Base-by-base conservation (phyloP, 2,113 vertebrate species). In the Ranitomeya variabilis region DNA sequence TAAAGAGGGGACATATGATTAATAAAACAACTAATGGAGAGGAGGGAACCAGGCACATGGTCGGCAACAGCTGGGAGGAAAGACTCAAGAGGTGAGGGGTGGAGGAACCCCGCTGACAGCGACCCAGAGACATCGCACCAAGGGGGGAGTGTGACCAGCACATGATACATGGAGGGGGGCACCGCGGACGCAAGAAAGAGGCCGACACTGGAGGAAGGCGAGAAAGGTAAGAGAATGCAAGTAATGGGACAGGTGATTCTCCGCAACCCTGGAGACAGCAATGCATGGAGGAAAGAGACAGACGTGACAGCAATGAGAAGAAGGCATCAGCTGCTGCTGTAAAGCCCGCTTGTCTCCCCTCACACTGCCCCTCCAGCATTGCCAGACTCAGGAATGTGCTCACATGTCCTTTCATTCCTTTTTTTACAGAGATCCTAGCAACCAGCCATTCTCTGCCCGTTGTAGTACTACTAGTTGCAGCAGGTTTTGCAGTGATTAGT, bases 111-210 rank as follows among this genome's bases (percentile, higher is more conserved):
- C 37, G 80, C 67, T 66, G 80, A 76, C 71, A 59, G 19, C 69
- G 73, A 51, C 81, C 82, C 81, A 37, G 57, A 59, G 55, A n/a
- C 69, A n/a, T 6, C 54, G 18, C 71, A 45, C 31, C 45, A 67
- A 73, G 51, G 51, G 60, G 59, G 82, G 45, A 80, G 80, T 57
- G 74, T 84, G 87, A 85, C 52, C n/a, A 79, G 87, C 87, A 85
- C 87, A 89, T 89, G 87, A 85, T 85, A 9, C 18, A 79, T 64
- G 60, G 71, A 78, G 81, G 69, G 87, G 80, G 21, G 9, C 57
- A 84, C 37, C 51, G 21, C 59, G 64, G 80, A 87, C 21, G 19
- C 64, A 52, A 69, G 51, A 13, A 23, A 86, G 55, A 62, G 19
- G 52, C 60, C 69, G 62, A 67, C 15, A 76, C 16, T 64, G 55